These are phyloP conservation scores for Ibycter americanus DNA, from an alignment of 2,797 vertebrate genomes.

Conservation along the genomic window DNA sequence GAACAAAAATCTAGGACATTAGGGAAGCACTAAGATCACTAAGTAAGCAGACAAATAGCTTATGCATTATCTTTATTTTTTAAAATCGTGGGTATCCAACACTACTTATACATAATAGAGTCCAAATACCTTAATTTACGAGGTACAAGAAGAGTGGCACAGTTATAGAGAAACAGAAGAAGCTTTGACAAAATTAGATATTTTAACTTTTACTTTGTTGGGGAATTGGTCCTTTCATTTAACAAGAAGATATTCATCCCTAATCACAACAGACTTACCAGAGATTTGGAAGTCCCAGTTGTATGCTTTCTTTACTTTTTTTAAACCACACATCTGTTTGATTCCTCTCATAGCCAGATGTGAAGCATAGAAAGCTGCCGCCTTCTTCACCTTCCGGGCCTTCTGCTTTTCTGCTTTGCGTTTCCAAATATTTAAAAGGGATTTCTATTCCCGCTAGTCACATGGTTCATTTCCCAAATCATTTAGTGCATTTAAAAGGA, in stretches of 20 bases:
- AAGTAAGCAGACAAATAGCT: neutral
- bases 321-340: neutral
- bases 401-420: neutral
- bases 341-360: neutral
- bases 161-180: neutral
- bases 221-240: neutral
- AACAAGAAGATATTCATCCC: neutral
- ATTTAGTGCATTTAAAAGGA: neutral
- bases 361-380: neutral
- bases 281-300: neutral
- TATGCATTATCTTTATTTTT: neutral
- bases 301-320: neutral
- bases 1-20: neutral
- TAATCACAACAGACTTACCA: neutral
- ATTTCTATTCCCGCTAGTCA: slow-evolving; percentile 18
- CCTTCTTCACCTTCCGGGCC: neutral
- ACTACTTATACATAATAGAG: neutral
- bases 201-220: neutral
- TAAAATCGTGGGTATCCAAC: neutral
- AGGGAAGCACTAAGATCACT: neutral
- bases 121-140: neutral
- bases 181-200: neutral
- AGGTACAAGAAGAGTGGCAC: neutral
- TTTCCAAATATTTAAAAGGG: neutral
- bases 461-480: neutral